Base-by-base conservation (phyloP, 1,140 invertebrate genomes). In the Brachionus angularis region DNA sequence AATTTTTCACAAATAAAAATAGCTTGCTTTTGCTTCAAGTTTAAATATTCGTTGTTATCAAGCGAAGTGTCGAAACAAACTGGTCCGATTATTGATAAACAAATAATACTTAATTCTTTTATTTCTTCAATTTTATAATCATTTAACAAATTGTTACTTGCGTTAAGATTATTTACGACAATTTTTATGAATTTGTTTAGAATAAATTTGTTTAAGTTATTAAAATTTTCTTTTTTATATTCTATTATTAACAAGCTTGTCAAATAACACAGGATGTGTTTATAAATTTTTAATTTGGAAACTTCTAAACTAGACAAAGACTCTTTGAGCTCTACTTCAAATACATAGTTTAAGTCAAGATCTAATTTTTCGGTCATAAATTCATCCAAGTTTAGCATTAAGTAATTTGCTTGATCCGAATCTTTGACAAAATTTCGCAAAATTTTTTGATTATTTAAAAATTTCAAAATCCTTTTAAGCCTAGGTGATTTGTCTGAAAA, bases 311-410 rank as follows among this genome's bases (percentile, higher is more conserved):
- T 58, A 2, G 10, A 14, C 27, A 58, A 23, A 25, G 21, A 16
- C 14, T 36, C 18, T 14, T 21, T 16, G 10, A 58, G 23, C 18
- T 58, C 53, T 18, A 12, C 16, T 1, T 14, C 2, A 25, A 58
- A 58, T 12, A 39, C 53, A 58, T 58, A 58, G 18, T 39, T 39
- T 12, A 58, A 16, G n/a, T 14, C 3, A 23, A 18, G 3, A 3
- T 58, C 53, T 4, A 23, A 36, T 42, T 58, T 58, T 36, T 58
- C 23, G 53, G 21, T 58, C n/a, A n/a, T n/a, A n/a, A n/a, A n/a
- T n/a, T n/a, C n/a, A n/a, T n/a, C n/a, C n/a, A n/a, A n/a, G n/a
- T n/a, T n/a, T n/a, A n/a, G n/a, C n/a, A n/a, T n/a, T n/a, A n/a
- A n/a, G n/a, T n/a, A n/a, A n/a, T n/a, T n/a, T n/a, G n/a, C n/a